Conservation (phyloP, 2,888 invertebrate species). For the Blera fallax region DNA sequence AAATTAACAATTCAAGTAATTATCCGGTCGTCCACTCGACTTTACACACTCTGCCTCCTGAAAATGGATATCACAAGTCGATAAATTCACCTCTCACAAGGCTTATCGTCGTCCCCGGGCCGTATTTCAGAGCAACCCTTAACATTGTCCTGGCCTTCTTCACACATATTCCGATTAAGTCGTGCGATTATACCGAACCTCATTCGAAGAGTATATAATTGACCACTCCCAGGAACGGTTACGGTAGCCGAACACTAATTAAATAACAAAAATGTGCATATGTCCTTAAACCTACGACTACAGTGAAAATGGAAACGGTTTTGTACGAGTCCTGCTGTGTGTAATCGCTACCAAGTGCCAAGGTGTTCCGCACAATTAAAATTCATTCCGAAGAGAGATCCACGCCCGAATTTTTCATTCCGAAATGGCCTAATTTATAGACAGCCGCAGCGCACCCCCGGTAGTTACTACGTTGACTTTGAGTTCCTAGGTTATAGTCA, state of each 20-base stretch:
- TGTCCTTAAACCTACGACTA: not conserved
- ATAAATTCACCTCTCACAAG: constrained; percentile 30
- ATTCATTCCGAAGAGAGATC: not conserved
- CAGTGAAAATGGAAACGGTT: not conserved
- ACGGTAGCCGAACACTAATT: constrained; percentile 19
- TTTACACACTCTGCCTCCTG: not conserved
- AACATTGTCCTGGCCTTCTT: not conserved
- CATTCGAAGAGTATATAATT: not conserved
- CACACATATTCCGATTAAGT: constrained; percentile 19
- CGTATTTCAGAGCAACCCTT: not conserved
- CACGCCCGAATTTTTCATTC: constrained; percentile 22
- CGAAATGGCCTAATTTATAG: not conserved
- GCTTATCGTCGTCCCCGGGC: constrained; percentile 1
- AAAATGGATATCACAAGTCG: constrained; percentile 28
- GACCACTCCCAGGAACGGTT: constrained; percentile 19
- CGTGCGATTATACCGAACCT: constrained; percentile 25
- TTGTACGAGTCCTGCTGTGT: not conserved
- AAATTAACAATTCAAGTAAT: constrained; percentile 60
- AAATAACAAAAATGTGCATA: constrained; percentile 28
- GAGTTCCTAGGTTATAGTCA: not conserved
- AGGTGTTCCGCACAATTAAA: constrained; percentile 10
- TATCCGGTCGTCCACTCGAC: constrained; percentile 34
- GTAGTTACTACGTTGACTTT: not conserved
- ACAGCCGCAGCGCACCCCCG: not conserved
- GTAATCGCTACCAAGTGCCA: not conserved